Evolutionary conservation across 2,888 invertebrate species (phyloP), one percentile per base, ranked within the genome.

Genomic region (Xanthia icteritia): DNA sequence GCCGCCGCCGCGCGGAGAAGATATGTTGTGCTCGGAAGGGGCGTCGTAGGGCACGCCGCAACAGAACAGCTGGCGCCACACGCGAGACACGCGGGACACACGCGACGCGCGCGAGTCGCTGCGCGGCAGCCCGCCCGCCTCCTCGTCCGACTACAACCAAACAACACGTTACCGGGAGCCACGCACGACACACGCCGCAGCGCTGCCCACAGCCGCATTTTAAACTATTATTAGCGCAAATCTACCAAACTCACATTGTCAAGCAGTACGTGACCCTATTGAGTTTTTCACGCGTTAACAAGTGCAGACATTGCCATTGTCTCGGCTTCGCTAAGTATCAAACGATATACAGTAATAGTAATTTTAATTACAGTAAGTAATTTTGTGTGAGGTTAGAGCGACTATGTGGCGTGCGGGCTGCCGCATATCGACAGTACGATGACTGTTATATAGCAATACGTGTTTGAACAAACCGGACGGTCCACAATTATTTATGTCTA

Each of bases 101-200:
- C 73, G 73, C 2, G 73, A 73, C 17, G 90, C 88, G 84, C 90
- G 94, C 76, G 95, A 95, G 81, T 93, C 95, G 88, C 92, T 94
- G 92, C 95, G 95, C 92, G 96, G 94, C 95, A 95, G 93, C 94
- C 95, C 96, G 92, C 96, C 92, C 87, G 95, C 95, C 88, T 95
- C 96, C 85, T 95, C 94, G 67, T 95, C 94, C 45, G 93, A 94
- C 96, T 96, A 95, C 89, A 95, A 95, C 88, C 91, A 93, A 84
- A 84, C 82, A 83, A 83, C 63, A 81, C 58, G 75, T 81, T 84
- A 86, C 68, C 51, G 65, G 27, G 60, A 66, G 27, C 58, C 80
- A 51, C 60, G 27, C 63, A 51, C 70, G 64, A 74, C 58, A 79
- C 54, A 73, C 64, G 58, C 74, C 73, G 73, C 79, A 51, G 54